These are phyloP conservation scores for Mantis religiosa DNA, from an alignment of 2,888 invertebrate species.

Conservation along the genomic window DNA sequence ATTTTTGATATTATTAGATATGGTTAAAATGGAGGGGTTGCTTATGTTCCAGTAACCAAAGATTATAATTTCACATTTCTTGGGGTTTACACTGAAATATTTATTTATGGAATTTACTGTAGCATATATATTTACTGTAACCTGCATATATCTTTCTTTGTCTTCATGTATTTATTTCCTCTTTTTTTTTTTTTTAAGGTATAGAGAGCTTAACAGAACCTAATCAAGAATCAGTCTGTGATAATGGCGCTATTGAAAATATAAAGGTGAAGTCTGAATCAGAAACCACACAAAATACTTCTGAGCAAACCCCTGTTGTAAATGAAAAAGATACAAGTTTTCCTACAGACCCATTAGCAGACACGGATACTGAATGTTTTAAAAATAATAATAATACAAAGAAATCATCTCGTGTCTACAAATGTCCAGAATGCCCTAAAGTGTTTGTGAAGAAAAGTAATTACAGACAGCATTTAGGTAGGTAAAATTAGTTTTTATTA, in stretches of 20 bases:
- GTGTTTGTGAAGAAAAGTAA: conserved; percentile 41
- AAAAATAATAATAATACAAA: background rate
- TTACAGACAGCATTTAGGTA: conserved; percentile 42
- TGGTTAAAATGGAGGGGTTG: no score
- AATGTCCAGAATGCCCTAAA: conserved; percentile 42
- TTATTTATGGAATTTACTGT: no score
- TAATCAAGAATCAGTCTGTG: background rate
- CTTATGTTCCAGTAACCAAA: no score
- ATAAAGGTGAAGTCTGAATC: background rate
- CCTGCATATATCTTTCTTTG: no score
- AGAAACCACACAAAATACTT: background rate
- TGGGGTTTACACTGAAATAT: no score
- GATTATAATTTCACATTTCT: no score
- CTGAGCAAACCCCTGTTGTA: background rate
- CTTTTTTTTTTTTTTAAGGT: background rate
- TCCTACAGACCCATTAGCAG: background rate
- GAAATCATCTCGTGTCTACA: conserved; percentile 31
- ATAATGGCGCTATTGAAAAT: background rate
- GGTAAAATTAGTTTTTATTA: background rate
- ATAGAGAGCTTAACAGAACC: background rate
- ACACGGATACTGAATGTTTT: background rate
- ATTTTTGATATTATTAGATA: no score
- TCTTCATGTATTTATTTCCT: background rate
- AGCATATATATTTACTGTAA: no score
- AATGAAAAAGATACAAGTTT: background rate